Base-by-base conservation (phyloP, 2,888 invertebrate genomes). In the Aquatica leii region DNA sequence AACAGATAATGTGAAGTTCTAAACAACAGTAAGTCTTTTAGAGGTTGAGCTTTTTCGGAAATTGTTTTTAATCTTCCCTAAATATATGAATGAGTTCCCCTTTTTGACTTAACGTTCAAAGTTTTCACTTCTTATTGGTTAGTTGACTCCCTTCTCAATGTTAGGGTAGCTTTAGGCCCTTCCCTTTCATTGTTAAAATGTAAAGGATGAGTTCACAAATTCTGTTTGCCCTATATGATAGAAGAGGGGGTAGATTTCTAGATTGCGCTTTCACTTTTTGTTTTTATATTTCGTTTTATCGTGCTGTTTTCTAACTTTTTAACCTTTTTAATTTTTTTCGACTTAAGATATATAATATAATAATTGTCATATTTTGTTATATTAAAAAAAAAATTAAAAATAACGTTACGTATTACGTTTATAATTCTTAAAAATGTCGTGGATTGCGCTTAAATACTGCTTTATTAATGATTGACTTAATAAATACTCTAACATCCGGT, bases 51-150 rank as follows among this genome's bases (percentile, higher is more conserved):
- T 54, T 61, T 50, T 62, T 37, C 18, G 43, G n/a, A 65, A 65
- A 55, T 53, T 52, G 49, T 59, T 64, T 60, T 61, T 53, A 34
- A 43, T 58, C 51, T 61, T 61, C 34, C 48, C 24, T 48, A 60
- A 41, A 49, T 34, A n/a, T n/a, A 49, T 56, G 56, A 61, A 65
- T 54, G 59, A 46, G 59, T 18, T 55, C 46, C 67, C 69, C 64
- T 67, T 66, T 69, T 67, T 69, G 68, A 67, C 65, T 68, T 60
- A 62, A 52, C 52, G 56, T 52, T 52, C 17, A 20, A 35, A 48
- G 55, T 59, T 58, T 62, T 31, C 46, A 41, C 37, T 21, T 15
- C n/a, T 50, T 34, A 65, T 68, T 65, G 68, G 65, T 58, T 52
- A 54, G 31, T 17, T 11, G 46, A 35, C 31, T 58, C 65, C 68